Conservation (phyloP, 2,797 vertebrate genomes). For the Etheostoma perlongum region DNA sequence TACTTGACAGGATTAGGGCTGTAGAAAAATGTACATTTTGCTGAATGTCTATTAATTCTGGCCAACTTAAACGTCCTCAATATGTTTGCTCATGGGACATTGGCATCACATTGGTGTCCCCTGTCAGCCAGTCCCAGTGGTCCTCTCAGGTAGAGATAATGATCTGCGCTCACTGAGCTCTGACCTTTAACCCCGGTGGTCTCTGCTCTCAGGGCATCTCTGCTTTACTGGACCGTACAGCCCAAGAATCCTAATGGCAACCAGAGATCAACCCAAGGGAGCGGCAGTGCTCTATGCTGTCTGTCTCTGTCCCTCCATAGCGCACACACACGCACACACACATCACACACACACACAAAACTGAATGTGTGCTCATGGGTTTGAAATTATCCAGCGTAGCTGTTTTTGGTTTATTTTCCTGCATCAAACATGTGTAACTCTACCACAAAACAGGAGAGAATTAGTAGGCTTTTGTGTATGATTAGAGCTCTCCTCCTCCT, state of each 20-base stretch:
- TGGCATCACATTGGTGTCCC: slow-evolving; percentile 13
- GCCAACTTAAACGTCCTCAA: neutral
- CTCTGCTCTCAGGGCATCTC: slow-evolving; percentile 57
- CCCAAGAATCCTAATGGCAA: slow-evolving; percentile 60
- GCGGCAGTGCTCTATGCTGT: neutral
- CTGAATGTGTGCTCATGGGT: neutral
- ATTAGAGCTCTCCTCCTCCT: slow-evolving; percentile 27
- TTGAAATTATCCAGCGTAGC: neutral
- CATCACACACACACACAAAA: slow-evolving; percentile 6
- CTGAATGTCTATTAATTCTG: neutral
- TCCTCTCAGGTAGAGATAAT: slow-evolving; percentile 67
- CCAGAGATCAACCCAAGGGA: slow-evolving; percentile 37
- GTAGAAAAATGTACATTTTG: neutral
- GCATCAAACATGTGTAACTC: slow-evolving; percentile 18
- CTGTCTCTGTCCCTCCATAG: neutral
- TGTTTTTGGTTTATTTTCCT: slow-evolving; percentile 25
- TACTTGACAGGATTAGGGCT: neutral
- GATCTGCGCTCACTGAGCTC: slow-evolving; percentile 55
- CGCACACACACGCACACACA: slow-evolving; percentile 19
- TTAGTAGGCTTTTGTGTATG: slow-evolving; percentile 1
- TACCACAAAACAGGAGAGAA: slow-evolving; percentile 16
- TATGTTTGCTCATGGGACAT: neutral
- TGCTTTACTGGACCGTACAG: slow-evolving; percentile 53
- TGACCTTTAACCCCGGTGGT: slow-evolving; percentile 60
- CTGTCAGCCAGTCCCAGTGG: slow-evolving; percentile 1